Evolutionary conservation across 53 echinoderm and acorn worm genomes (phyloP).

Genomic region (Antedon mediterranea): DNA sequence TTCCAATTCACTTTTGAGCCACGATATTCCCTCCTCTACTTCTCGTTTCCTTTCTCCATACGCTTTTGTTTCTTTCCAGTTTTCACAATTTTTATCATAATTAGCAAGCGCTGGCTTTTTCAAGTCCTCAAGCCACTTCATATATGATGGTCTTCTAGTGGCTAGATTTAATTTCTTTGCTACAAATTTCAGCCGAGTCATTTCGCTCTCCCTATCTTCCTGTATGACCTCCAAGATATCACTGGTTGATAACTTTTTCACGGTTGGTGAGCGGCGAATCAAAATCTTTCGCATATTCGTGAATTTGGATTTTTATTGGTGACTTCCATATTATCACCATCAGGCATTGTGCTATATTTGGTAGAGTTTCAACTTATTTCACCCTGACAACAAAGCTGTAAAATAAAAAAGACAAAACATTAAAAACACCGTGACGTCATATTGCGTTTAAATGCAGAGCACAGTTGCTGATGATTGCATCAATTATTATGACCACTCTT

Average conservation of each 20-base stretch:
- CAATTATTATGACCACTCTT: no score
- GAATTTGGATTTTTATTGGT: background rate
- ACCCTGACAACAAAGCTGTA: no score
- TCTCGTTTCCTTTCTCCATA: background rate
- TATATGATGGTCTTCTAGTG: slow-evolving; percentile 22
- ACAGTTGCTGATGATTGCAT: no score
- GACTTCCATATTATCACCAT: background rate
- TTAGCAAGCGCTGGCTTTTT: slow-evolving; percentile 10
- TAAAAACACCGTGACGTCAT: no score
- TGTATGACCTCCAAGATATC: background rate
- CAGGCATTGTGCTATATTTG: background rate
- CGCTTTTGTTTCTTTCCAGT: background rate
- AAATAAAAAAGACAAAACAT: no score
- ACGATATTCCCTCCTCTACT: background rate
- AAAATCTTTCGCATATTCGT: background rate
- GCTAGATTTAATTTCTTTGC: slow-evolving; percentile 21
- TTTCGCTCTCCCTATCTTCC: slow-evolving; percentile 16
- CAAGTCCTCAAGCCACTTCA: slow-evolving; percentile 27
- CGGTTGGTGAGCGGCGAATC: background rate
- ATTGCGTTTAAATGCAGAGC: no score
- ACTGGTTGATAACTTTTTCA: background rate
- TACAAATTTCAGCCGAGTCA: slow-evolving; percentile 24
- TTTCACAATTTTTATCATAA: background rate
- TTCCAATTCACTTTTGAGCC: background rate
- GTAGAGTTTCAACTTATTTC: no score